Evolutionary conservation across 2,113 vertebrate genomes (phyloP), one percentile per base, ranked within the genome.

Genomic region (Leucosticte australis): DNA sequence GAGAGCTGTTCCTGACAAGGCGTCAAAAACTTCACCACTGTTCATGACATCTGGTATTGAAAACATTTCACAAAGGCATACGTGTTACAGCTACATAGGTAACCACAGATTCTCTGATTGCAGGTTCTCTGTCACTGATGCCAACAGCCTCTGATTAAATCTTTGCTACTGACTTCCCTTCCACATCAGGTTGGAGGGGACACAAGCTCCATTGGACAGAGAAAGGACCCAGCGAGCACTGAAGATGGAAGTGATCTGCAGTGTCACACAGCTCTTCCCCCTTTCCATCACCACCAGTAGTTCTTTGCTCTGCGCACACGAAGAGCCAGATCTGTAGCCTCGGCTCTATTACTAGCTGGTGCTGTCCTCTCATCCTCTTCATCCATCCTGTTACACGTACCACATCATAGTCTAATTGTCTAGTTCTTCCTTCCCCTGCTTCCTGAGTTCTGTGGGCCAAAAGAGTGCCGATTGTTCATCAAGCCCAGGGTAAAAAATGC

Each of bases 391-490:
- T 87, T 53, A 82, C 41, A 69, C 68, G 21, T 35, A 86, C 52
- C 53, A 82, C 83, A 92, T 93, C 75, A 84, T 27, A 90, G 92
- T 74, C 86, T 94, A 91, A 93, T 94, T 95, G 91, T 91, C 87
- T 67, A 55, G 53, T 65, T 93, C n/a, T 95, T 94, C 84, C 89
- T 96, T 95, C 92, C 57, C 13, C 17, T 50, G 69, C 89, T 97
- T 97, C 95, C 88, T 96, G 96, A 95, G 70, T 95, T 95, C 89
- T 78, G 80, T 79, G 91, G 57, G 64, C 80, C 97, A 96, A 97
- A 95, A 92, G 90, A 97, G 83, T 90, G 83, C 42, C 62, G 56
- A 77, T 80, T 98, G 95, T 95, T 90, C 73, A n/a, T 59, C 49
- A 83, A 91, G 89, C 55, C 62, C 79, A 77, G 64, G 65, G 27